Evolutionary conservation across 2,113 vertebrate genomes (phyloP), one percentile per base, ranked within the genome.

Genomic region (Pseudopipra pipra): DNA sequence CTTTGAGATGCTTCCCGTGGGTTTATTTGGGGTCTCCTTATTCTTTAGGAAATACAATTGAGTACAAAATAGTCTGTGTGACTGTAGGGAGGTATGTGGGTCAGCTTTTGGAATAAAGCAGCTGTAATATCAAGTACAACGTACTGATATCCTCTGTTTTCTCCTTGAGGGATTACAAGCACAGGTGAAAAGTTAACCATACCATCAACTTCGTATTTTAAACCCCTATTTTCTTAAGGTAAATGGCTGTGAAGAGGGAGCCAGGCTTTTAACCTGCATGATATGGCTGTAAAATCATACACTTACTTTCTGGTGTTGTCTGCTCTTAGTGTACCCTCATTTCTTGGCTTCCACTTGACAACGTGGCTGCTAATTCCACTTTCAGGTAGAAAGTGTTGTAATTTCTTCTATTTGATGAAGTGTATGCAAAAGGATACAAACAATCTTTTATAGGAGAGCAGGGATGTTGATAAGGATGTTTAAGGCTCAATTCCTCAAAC

Each of bases 401-500:
- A 55, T 80, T 77, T 59, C 27, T 83, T 70, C 27, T 55, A 1
- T 81, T 68, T 85, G 47, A 47, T 81, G 73, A 86, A 86, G 35
- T 56, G 23, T 30, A 33, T 25, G 44, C 68, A 58, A 71, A 84
- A 83, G 23, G 39, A 73, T 49, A 19, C 52, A 68, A 81, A 28
- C n/a, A 33, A 4, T 75, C 25, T 72, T 81, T 75, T 54, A 47
- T 25, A 72, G 59, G 41, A 91, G 58, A 18, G 17, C 47, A 35
- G 61, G 68, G 76, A 35, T 77, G 9, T 75, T 78, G 46, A 70
- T 76, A 59, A 65, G 59, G 35, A 55, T 63, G 14, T 49, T 88
- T 90, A 89, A 90, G 22, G 30, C 89, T 93, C 47, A 63, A 20
- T 90, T 95, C 68, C 47, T 94, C 27, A 46, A 96, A 66, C 51